A percentile compares a stretch with the other conserved stretches of the same genome.
phyloP scores from a whole-genome alignment of 1,140 invertebrate species.

The Euglossa dilemma region DNA sequence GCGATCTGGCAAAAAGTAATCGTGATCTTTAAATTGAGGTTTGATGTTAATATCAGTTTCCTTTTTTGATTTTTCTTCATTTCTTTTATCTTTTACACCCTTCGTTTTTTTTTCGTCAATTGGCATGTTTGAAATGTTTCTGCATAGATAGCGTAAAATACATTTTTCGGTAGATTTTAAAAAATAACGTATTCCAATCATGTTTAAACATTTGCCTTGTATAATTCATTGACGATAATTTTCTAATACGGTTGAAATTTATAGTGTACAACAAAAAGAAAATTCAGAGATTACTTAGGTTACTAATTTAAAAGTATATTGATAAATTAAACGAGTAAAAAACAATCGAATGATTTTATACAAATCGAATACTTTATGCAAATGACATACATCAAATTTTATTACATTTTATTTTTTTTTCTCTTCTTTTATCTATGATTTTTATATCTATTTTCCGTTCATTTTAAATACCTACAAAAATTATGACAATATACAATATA shows the following conservation, averaged over 20 bases:
- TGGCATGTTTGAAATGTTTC: conserved; percentile 30
- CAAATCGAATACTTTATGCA: background rate
- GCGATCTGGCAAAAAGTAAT: background rate
- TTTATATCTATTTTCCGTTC: background rate
- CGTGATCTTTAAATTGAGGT: background rate
- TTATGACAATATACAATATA: background rate
- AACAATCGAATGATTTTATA: conserved; percentile 25
- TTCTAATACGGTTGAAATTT: background rate
- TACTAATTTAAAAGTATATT: background rate
- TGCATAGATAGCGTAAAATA: background rate
- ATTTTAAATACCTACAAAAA: background rate
- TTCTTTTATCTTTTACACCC: background rate
- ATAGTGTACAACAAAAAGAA: no score
- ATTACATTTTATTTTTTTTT: background rate
- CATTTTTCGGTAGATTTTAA: background rate
- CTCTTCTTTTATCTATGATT: background rate
- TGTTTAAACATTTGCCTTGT: conserved; percentile 2
- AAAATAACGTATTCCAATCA: conserved; percentile 17
- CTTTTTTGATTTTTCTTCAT: background rate
- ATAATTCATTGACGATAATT: conserved; percentile 24
- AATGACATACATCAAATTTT: background rate
- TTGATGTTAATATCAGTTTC: background rate
- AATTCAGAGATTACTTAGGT: background rate
- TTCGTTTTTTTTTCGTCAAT: background rate
- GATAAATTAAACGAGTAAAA: background rate